Conservation (phyloP, 2,888 invertebrate species). For the Eupelmus urozonus region DNA sequence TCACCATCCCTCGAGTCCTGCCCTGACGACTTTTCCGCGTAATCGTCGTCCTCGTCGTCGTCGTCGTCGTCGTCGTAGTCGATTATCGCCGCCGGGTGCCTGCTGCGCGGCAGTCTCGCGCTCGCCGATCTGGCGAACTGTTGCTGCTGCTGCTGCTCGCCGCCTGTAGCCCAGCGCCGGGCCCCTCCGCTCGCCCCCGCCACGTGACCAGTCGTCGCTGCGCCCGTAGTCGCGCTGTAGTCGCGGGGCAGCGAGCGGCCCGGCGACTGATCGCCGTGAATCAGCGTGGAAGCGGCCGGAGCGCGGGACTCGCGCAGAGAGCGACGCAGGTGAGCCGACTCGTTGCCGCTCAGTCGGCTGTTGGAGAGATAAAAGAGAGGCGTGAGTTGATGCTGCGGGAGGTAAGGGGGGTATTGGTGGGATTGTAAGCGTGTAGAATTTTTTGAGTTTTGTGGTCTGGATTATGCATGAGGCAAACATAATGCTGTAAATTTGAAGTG, state of each 20-base stretch:
- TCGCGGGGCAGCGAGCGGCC: constrained; percentile 58
- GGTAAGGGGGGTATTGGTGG: too few species aligned
- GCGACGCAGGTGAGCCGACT: constrained; percentile 66
- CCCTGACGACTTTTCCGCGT: constrained; percentile 74
- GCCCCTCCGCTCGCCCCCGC: constrained; percentile 10
- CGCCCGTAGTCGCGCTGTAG: constrained; percentile 29
- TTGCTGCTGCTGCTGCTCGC: constrained; percentile 66
- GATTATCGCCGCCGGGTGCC: constrained; percentile 67
- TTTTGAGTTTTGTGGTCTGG: too few species aligned
- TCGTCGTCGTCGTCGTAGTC: constrained; percentile 77
- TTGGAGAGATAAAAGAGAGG: not conserved
- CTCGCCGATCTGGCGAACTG: constrained; percentile 91
- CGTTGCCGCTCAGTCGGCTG: constrained; percentile 61
- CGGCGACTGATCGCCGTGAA: constrained; percentile 63
- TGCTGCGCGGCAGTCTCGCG: constrained; percentile 85
- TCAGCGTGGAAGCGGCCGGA: constrained; percentile 56
- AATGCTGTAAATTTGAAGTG: too few species aligned
- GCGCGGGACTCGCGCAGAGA: constrained; percentile 56
- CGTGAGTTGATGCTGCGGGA: too few species aligned
- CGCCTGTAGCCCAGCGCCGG: not conserved
- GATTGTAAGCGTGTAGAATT: too few species aligned
- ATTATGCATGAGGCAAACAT: too few species aligned
- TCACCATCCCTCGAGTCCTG: constrained; percentile 82
- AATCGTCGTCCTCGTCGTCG: constrained; percentile 77
- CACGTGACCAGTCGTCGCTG: constrained; percentile 56